Conservation (phyloP, 2,888 invertebrate species). For the Anthrax anthrax region DNA sequence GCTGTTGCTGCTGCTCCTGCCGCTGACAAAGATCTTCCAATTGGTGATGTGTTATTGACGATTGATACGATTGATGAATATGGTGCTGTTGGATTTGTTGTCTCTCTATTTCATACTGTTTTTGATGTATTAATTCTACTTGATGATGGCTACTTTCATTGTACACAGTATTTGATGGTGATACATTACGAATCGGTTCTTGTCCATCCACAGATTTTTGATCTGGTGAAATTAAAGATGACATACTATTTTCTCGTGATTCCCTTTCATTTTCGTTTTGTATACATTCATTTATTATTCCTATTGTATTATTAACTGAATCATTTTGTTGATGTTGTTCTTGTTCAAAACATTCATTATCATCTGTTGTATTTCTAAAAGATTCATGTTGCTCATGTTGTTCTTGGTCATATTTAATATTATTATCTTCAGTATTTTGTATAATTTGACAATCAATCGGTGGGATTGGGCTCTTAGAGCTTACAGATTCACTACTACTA, state of each 20-base stretch:
- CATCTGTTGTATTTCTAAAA: background rate
- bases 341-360: background rate
- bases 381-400: background rate
- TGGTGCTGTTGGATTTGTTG: background rate
- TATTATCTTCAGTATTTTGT: background rate
- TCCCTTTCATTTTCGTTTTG: background rate
- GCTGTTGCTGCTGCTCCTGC: conserved; percentile 8
- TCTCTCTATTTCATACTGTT: background rate
- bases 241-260: background rate
- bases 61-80: conserved; percentile 10
- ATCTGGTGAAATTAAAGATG: background rate
- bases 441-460: background rate
- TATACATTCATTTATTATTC: background rate
- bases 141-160: conserved; percentile 1
- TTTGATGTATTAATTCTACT: background rate
- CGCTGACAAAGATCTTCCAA: conserved; percentile 11
- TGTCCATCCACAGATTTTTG: background rate
- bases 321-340: background rate
- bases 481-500: conserved; percentile 4
- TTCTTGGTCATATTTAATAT: background rate
- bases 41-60: conserved; percentile 7
- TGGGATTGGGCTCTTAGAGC: background rate
- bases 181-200: background rate
- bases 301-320: background rate
- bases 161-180: background rate